phyloP scores from a whole-genome alignment of 1,140 invertebrate genomes.

The Bombus waltoni region DNA sequence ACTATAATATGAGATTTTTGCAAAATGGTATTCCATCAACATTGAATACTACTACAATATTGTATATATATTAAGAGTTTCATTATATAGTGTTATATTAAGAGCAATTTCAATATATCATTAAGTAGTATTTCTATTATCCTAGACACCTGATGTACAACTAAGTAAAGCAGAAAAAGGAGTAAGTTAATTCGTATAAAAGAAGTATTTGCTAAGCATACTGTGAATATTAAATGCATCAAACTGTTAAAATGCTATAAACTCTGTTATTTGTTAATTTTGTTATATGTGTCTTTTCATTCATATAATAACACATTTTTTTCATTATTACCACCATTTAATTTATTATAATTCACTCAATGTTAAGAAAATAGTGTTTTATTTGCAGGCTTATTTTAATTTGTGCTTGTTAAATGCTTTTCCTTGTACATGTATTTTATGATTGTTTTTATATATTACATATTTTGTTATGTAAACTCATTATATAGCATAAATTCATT shows the following conservation, averaged over 20 bases:
- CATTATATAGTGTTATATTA: too few species aligned
- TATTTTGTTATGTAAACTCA: neutral
- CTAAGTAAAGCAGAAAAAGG: neutral
- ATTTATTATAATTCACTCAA: neutral
- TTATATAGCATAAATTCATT: neutral
- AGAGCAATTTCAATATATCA: neutral
- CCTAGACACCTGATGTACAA: constrained; percentile 8
- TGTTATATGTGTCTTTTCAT: neutral
- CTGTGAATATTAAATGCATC: neutral
- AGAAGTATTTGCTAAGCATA: neutral
- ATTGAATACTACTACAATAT: too few species aligned
- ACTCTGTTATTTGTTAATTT: neutral
- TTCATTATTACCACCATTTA: neutral
- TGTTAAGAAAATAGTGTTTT: neutral
- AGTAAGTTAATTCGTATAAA: constrained; percentile 28
- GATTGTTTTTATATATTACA: neutral
- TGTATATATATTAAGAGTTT: too few species aligned
- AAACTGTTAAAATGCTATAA: neutral
- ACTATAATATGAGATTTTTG: neutral
- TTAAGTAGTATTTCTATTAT: constrained; percentile 10
- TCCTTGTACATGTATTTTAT: neutral
- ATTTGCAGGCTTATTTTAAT: neutral
- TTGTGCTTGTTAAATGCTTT: neutral
- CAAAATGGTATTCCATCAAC: neutral
- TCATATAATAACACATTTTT: neutral